A percentile compares a stretch with the other conserved stretches of the same genome.
Evolutionary conservation across 2,888 invertebrate species (phyloP).

Genomic region (Macrosiphum euphorbiae): DNA sequence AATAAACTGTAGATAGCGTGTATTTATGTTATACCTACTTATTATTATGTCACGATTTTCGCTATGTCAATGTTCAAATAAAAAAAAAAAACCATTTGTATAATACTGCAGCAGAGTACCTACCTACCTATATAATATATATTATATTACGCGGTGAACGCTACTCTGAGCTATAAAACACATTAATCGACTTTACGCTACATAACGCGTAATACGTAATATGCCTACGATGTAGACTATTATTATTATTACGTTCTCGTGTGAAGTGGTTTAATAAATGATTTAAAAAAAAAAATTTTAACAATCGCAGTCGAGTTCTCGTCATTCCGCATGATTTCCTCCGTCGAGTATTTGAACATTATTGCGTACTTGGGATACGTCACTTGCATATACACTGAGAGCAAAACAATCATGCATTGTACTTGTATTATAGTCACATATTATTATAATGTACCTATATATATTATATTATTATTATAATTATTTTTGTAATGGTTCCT

Average conservation of each 20-base stretch:
- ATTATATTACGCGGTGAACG: neutral
- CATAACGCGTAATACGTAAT: constrained; percentile 27
- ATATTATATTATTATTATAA: neutral
- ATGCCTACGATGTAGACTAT: neutral
- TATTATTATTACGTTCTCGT: neutral
- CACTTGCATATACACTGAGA: neutral
- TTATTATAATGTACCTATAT: neutral
- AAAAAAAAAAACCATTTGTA: neutral
- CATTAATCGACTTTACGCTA: neutral
- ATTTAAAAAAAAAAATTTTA: constrained; percentile 12
- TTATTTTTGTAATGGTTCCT: neutral
- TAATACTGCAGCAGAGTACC: neutral
- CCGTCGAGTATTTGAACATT: constrained; percentile 21
- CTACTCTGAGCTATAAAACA: constrained; percentile 5
- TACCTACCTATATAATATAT: neutral
- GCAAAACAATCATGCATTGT: constrained; percentile 10
- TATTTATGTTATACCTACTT: neutral
- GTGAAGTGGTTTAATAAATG: neutral
- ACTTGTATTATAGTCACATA: neutral
- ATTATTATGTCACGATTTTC: neutral
- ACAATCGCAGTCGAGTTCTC: constrained; percentile 25
- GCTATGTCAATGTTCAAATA: neutral
- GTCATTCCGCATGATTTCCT: constrained; percentile 7
- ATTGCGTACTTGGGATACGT: constrained; percentile 7
- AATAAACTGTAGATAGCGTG: neutral